Evolutionary conservation across 2,888 invertebrate species (phyloP).

Genomic region (Eumacrocentrus americanus): DNA sequence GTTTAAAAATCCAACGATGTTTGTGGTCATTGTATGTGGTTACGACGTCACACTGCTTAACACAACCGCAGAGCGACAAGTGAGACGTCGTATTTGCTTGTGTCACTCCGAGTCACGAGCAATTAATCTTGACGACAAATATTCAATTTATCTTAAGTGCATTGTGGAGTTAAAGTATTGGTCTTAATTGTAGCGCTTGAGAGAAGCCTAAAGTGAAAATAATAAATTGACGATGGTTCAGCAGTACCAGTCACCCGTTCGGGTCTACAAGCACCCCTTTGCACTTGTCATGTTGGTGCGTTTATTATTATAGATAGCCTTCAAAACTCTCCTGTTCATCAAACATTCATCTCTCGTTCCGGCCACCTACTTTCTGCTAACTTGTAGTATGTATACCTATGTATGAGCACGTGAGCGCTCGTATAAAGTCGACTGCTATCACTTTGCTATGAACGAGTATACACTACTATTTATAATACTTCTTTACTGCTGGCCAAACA

Average conservation of each 20-base stretch:
- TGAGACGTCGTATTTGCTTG: too few species aligned
- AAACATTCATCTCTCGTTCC: conserved; percentile 32
- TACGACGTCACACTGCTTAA: too few species aligned
- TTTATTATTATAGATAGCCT: conserved; percentile 23
- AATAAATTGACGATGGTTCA: conserved; percentile 77
- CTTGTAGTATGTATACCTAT: conserved; percentile 17
- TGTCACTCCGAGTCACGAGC: too few species aligned
- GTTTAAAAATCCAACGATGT: too few species aligned
- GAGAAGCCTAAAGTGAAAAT: too few species aligned
- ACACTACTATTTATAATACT: background rate
- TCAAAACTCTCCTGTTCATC: conserved; percentile 28
- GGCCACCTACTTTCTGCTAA: conserved; percentile 30
- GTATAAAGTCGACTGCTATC: background rate
- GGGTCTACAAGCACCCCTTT: conserved; percentile 94
- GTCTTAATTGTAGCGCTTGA: too few species aligned
- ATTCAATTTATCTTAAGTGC: too few species aligned
- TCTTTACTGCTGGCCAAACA: too few species aligned
- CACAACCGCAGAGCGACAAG: too few species aligned
- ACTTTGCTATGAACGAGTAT: background rate
- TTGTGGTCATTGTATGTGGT: too few species aligned
- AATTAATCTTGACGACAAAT: too few species aligned
- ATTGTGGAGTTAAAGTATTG: too few species aligned
- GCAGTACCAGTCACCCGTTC: conserved; percentile 91
- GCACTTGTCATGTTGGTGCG: conserved; percentile 96
- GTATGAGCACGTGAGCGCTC: background rate